phyloP scores from a whole-genome alignment of 2,113 vertebrate genomes.

The Columba livia region DNA sequence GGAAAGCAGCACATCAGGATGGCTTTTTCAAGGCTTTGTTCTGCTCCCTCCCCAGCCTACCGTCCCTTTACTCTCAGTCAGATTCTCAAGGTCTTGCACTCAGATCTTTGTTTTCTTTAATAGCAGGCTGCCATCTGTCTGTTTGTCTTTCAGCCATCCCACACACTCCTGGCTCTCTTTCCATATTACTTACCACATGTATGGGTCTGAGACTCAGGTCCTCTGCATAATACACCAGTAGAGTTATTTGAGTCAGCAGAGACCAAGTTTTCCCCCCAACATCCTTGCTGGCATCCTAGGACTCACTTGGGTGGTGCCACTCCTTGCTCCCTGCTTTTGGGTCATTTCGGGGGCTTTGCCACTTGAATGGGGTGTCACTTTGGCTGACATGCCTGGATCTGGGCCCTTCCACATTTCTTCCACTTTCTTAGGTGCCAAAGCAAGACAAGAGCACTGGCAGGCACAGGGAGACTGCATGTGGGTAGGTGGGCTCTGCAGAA shows the following conservation, averaged over 20 bases:
- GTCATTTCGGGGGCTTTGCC: neutral
- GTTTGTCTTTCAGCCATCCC: neutral
- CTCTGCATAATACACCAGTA: neutral
- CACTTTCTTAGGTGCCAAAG: neutral
- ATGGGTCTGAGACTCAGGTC: neutral
- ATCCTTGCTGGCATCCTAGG: neutral
- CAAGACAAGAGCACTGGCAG: too few species aligned
- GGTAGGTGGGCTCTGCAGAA: neutral
- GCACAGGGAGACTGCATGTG: too few species aligned
- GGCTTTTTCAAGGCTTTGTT: neutral
- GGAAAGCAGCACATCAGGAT: neutral
- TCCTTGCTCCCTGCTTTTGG: neutral
- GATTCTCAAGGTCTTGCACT: neutral
- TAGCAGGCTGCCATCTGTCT: neutral
- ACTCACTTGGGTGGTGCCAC: neutral
- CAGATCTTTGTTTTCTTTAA: neutral
- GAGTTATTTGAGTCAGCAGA: neutral
- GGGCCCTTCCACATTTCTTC: neutral
- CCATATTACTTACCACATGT: neutral
- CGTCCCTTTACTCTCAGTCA: neutral
- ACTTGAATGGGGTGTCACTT: fast-evolving
- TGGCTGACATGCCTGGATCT: fast-evolving
- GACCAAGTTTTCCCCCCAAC: neutral
- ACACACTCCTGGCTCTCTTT: neutral
- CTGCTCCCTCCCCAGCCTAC: neutral